A percentile compares a stretch with the other conserved stretches of the same genome.
These are phyloP conservation scores for Cerastis leucographa DNA, from an alignment of 2,888 invertebrate species.

Conservation along the genomic window DNA sequence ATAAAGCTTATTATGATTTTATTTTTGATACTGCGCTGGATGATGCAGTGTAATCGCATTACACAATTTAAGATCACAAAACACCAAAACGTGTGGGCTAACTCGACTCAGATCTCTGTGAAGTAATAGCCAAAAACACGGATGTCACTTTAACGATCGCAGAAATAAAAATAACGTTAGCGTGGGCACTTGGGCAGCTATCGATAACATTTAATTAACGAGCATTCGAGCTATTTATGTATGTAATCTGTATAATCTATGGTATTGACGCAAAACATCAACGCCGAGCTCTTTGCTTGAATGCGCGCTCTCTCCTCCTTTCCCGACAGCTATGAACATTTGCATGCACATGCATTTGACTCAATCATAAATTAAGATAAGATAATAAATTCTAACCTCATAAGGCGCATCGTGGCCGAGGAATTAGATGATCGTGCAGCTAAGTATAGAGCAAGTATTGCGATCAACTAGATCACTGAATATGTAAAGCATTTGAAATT, in stretches of 20 bases:
- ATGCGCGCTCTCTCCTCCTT: conserved; percentile 86
- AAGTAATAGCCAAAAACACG: conserved; percentile 15
- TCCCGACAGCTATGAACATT: conserved; percentile 86
- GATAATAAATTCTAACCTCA: conserved; percentile 72
- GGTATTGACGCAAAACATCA: conserved; percentile 75
- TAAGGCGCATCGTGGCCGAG: conserved; percentile 61
- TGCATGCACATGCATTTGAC: conserved; percentile 83
- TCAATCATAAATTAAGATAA: conserved; percentile 84
- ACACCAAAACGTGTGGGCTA: conserved; percentile 10
- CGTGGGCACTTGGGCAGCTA: conserved; percentile 27
- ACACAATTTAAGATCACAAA: background rate
- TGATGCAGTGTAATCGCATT: background rate
- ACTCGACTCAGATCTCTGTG: conserved; percentile 5
- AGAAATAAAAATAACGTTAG: conserved; percentile 21
- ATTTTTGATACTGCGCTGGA: background rate
- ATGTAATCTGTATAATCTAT: conserved; percentile 71
- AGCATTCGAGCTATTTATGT: conserved; percentile 58
- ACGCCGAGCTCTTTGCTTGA: conserved; percentile 76
- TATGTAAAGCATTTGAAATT: conserved; percentile 71
- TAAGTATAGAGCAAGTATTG: conserved; percentile 60
- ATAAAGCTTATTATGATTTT: background rate
- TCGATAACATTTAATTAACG: conserved; percentile 50
- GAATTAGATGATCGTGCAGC: conserved; percentile 65
- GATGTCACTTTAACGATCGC: conserved; percentile 11
- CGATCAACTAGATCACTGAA: conserved; percentile 73